Evolutionary conservation across 1,140 invertebrate species (phyloP).

Genomic region (Pseudoatta argentina): DNA sequence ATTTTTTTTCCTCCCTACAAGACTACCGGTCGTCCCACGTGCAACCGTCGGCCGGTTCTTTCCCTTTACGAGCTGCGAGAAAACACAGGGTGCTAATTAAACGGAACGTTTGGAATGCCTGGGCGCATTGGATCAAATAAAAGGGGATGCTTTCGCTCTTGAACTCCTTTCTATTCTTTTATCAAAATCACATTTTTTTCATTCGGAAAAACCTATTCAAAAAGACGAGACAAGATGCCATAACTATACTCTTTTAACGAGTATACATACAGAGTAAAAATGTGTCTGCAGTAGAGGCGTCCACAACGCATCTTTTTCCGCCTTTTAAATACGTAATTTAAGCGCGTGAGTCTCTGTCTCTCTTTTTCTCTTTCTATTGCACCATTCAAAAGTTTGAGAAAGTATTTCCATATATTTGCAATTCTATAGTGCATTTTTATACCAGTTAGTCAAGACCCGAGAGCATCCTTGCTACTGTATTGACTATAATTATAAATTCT

Average conservation of each 20-base stretch:
- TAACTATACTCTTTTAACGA: constrained; percentile 53
- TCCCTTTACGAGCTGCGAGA: constrained; percentile 74
- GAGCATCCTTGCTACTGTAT: background rate
- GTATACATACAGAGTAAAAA: constrained; percentile 19
- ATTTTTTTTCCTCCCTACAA: constrained; percentile 61
- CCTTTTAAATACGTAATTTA: constrained; percentile 60
- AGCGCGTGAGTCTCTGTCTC: constrained; percentile 48
- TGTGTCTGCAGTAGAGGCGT: constrained; percentile 12
- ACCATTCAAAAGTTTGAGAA: constrained; percentile 66
- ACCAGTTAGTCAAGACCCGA: background rate
- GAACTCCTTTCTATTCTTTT: constrained; percentile 34
- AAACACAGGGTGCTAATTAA: constrained; percentile 77
- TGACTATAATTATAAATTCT: constrained; percentile 28
- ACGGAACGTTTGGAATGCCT: constrained; percentile 75
- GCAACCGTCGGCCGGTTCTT: constrained; percentile 32
- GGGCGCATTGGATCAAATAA: constrained; percentile 59
- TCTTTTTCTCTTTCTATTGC: constrained; percentile 29
- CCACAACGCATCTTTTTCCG: background rate
- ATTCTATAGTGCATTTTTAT: constrained; percentile 72
- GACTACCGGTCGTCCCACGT: constrained; percentile 14
- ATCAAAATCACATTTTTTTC: constrained; percentile 57
- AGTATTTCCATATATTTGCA: constrained; percentile 76
- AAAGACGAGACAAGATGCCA: background rate
- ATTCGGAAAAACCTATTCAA: background rate
- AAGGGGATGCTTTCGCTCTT: constrained; percentile 39